phyloP scores from a whole-genome alignment of 2,888 invertebrate genomes.

The Heliconius hortense region DNA sequence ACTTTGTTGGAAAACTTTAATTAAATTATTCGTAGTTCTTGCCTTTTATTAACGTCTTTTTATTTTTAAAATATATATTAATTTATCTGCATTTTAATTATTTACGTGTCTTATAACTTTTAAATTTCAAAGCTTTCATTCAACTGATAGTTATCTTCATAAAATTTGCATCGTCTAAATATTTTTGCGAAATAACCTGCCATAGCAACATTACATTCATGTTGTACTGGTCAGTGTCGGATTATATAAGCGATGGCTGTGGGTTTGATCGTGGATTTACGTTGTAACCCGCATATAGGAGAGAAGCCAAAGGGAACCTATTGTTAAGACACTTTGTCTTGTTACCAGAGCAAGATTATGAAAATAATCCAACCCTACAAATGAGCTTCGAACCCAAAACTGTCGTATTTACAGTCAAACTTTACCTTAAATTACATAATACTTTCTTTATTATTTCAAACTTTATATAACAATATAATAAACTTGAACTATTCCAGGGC shows the following conservation, averaged over 20 bases:
- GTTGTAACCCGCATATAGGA: too few relatives aligned
- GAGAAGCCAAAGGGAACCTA: too few relatives aligned
- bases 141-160: not conserved
- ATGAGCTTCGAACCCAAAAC: too few relatives aligned
- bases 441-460: too few relatives aligned
- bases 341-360: too few relatives aligned
- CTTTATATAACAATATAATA: not conserved
- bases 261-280: too few relatives aligned
- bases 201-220: not conserved
- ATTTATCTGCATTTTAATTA: not conserved
- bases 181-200: not conserved
- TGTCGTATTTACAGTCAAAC: too few relatives aligned
- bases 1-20: slow-evolving; percentile 25
- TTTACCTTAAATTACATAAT: too few relatives aligned
- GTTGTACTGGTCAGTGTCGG: too few relatives aligned
- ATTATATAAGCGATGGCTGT: too few relatives aligned
- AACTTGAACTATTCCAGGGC: slow-evolving; percentile 64
- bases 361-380: too few relatives aligned
- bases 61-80: not conserved
- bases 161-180: not conserved
- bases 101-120: not conserved
- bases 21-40: slow-evolving; percentile 21
- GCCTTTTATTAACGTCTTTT: not conserved
- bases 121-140: not conserved
- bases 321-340: too few relatives aligned